Percentiles rank a stretch among this genome's conserved stretches.
Evolutionary conservation across 2,888 invertebrate species (phyloP).

Genomic region (Nymphalis urticae): DNA sequence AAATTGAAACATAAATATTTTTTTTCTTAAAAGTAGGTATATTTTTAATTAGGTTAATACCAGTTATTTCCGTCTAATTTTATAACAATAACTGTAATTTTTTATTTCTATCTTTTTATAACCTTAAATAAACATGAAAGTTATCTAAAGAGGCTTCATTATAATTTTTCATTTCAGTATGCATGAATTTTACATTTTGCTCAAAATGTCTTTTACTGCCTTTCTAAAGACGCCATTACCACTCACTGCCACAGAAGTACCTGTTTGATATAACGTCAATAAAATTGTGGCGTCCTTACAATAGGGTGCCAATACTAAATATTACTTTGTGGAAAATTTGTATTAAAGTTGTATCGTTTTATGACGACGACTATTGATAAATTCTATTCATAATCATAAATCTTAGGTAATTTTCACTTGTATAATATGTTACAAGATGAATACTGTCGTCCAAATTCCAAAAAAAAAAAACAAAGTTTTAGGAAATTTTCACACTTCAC

Average conservation of each 20-base stretch:
- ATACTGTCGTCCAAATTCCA: too few species aligned
- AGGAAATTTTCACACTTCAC: not conserved
- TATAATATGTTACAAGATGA: too few species aligned
- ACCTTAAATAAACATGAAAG: constrained; percentile 1
- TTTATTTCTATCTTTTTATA: not conserved
- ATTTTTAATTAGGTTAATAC: too few species aligned
- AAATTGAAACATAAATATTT: too few species aligned
- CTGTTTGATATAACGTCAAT: constrained; percentile 37
- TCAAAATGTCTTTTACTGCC: constrained; percentile 17
- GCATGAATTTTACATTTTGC: constrained; percentile 26
- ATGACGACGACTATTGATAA: too few species aligned
- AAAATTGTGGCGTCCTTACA: constrained; percentile 32
- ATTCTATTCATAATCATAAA: too few species aligned
- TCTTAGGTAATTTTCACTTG: too few species aligned
- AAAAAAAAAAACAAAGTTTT: too few species aligned
- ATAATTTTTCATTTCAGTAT: constrained; percentile 14
- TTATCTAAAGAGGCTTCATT: not conserved
- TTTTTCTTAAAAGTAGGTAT: too few species aligned
- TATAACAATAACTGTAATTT: not conserved
- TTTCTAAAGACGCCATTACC: constrained; percentile 20
- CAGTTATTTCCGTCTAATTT: not conserved
- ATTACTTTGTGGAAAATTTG: not conserved
- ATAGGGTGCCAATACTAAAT: constrained; percentile 15
- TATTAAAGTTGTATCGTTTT: not conserved
- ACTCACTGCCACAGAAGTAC: constrained; percentile 26